Percentiles rank a stretch among this genome's conserved stretches.
Evolutionary conservation across 2,113 vertebrate species (phyloP).

Genomic region (Scalopus aquaticus): DNA sequence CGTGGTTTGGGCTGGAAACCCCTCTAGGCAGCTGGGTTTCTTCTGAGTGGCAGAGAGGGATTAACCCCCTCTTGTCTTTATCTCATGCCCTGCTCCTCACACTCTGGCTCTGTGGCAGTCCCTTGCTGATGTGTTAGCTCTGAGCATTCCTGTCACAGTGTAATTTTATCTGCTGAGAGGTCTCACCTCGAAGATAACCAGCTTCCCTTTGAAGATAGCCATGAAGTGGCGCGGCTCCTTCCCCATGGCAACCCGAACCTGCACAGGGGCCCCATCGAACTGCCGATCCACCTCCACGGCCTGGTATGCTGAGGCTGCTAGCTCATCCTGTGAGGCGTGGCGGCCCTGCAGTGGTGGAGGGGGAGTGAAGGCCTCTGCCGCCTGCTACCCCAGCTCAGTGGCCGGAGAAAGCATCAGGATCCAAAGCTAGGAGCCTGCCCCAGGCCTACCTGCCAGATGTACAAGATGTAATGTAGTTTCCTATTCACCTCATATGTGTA

Average conservation of each 20-base stretch:
- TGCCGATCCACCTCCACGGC: slow-evolving; percentile 89
- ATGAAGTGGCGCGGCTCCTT: slow-evolving; percentile 94
- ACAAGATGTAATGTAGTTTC: slow-evolving; percentile 88
- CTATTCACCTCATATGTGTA: slow-evolving; percentile 89
- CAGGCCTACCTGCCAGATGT: slow-evolving; percentile 93
- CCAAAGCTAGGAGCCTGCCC: neutral
- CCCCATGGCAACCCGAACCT: slow-evolving; percentile 91
- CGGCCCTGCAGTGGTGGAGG: slow-evolving; percentile 84
- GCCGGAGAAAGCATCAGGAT: neutral
- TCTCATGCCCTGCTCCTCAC: neutral
- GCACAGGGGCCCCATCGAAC: slow-evolving; percentile 86
- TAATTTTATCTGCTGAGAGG: neutral
- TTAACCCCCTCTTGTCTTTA: neutral
- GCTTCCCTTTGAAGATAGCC: slow-evolving; percentile 93
- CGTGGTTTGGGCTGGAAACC: neutral
- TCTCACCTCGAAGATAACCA: slow-evolving; percentile 92
- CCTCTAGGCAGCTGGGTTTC: neutral
- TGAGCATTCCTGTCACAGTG: neutral
- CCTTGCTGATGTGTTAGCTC: neutral
- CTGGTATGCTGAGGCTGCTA: slow-evolving; percentile 90
- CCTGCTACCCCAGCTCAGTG: rapidly evolving
- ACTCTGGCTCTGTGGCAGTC: no score
- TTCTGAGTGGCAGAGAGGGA: neutral
- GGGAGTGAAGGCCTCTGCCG: neutral
- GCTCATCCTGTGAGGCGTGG: slow-evolving; percentile 90